Conservation (phyloP, 1,140 invertebrate genomes). For the Drosophila kanapiae region DNA sequence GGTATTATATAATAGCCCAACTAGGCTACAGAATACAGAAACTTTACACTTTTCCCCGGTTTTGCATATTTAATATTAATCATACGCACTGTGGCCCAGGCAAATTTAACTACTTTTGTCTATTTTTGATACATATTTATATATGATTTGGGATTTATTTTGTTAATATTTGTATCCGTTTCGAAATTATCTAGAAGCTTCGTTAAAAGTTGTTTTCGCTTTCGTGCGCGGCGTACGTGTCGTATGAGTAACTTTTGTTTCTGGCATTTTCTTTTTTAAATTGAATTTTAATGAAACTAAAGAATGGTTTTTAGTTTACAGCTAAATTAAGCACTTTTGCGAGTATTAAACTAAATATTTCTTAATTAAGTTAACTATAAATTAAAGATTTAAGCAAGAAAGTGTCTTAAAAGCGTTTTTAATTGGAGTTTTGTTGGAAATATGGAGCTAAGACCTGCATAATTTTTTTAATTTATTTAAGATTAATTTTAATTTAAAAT, state of each 20-base stretch:
- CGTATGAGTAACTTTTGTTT: conserved; percentile 24
- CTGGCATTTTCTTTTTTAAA: neutral
- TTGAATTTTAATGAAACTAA: neutral
- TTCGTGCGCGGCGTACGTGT: neutral
- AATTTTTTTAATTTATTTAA: neutral
- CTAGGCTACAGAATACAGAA: neutral
- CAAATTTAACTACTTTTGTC: neutral
- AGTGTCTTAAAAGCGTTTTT: neutral
- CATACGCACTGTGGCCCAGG: conserved; percentile 14
- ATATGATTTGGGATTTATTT: neutral
- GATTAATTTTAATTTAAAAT: neutral
- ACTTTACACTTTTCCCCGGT: neutral
- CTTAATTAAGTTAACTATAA: neutral
- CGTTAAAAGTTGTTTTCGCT: neutral
- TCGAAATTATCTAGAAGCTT: conserved; percentile 3
- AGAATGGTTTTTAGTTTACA: too few relatives aligned
- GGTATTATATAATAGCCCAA: neutral
- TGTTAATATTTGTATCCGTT: neutral
- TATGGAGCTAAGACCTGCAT: too few relatives aligned
- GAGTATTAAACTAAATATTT: too few relatives aligned
- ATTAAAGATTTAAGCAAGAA: neutral
- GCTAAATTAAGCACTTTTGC: too few relatives aligned
- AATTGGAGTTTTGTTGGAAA: neutral
- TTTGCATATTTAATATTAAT: neutral
- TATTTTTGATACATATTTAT: too few relatives aligned